phyloP scores from a whole-genome alignment of 2,888 invertebrate genomes.

The Macrosoma leucophasiata region DNA sequence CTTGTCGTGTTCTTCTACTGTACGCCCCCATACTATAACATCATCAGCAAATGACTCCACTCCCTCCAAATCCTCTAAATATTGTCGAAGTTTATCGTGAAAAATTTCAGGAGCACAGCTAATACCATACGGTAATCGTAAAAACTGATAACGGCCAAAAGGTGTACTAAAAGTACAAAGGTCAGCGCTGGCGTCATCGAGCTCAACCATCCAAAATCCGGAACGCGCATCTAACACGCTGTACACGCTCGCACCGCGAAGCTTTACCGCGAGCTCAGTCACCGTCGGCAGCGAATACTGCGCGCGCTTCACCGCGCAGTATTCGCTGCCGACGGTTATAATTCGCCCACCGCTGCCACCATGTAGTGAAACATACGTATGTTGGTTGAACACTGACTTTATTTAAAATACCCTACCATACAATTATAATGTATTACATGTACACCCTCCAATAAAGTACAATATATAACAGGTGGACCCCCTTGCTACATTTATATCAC shows the following conservation, averaged over 20 bases:
- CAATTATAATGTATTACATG: too few species aligned
- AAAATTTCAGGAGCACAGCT: conserved; percentile 19
- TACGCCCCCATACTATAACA: conserved; percentile 11
- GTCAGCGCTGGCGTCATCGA: conserved; percentile 16
- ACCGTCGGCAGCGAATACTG: conserved; percentile 21
- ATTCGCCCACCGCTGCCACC: too few species aligned
- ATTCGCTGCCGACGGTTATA: too few species aligned
- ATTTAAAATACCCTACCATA: too few species aligned
- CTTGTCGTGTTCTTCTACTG: conserved; percentile 14
- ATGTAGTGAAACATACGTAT: too few species aligned
- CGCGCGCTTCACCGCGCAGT: conserved; percentile 20
- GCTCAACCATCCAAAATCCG: conserved; percentile 14
- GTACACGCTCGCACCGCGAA: conserved; percentile 12
- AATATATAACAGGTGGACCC: too few species aligned
- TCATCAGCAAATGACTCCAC: conserved; percentile 19
- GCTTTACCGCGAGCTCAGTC: conserved; percentile 12
- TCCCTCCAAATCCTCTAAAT: conserved; percentile 17
- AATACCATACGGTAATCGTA: conserved; percentile 17
- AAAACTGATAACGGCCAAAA: conserved; percentile 16
- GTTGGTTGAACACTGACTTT: too few species aligned
- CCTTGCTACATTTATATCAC: too few species aligned
- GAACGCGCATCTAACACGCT: conserved; percentile 15
- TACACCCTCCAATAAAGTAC: too few species aligned
- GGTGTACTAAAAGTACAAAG: conserved; percentile 12
- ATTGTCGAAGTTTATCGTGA: conserved; percentile 19